Conservation (phyloP, 1,140 invertebrate species). For the Drosophila setifemur region DNA sequence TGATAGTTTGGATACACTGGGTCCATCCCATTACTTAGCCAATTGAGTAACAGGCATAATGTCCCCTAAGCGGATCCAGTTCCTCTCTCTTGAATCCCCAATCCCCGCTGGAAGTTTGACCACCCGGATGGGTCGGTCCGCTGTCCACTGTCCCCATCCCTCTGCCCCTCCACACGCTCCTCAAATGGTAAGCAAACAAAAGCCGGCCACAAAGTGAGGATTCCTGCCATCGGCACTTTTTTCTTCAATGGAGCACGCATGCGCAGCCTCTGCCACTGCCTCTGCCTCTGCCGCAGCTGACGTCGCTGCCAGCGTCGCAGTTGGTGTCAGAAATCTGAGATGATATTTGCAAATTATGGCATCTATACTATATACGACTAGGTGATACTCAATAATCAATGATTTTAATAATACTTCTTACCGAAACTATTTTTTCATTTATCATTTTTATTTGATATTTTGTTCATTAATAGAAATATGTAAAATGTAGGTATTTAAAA, state of each 20-base stretch:
- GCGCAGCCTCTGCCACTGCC: not conserved
- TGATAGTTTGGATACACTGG: too few species aligned
- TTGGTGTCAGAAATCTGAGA: constrained; percentile 1
- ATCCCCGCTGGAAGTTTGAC: not conserved
- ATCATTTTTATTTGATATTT: too few species aligned
- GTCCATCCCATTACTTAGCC: too few species aligned
- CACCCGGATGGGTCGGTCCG: too few species aligned
- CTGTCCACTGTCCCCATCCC: too few species aligned
- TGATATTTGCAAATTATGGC: not conserved
- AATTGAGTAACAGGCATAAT: too few species aligned
- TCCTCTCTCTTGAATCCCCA: too few species aligned
- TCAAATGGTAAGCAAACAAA: not conserved
- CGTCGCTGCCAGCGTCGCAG: not conserved
- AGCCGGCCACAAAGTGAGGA: not conserved
- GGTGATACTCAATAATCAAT: not conserved
- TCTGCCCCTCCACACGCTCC: not conserved
- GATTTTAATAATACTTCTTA: not conserved
- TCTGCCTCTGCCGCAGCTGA: not conserved
- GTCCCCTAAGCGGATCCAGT: too few species aligned
- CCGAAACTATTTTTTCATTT: too few species aligned
- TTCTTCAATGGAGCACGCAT: not conserved
- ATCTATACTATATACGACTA: not conserved
- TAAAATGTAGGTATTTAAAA: too few species aligned
- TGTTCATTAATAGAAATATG: too few species aligned
- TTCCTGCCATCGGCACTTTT: constrained; percentile 1